Percentiles rank a stretch among this genome's conserved stretches.
These are phyloP conservation scores for Hymenopus coronatus DNA, from an alignment of 2,888 invertebrate genomes.

Conservation along the genomic window DNA sequence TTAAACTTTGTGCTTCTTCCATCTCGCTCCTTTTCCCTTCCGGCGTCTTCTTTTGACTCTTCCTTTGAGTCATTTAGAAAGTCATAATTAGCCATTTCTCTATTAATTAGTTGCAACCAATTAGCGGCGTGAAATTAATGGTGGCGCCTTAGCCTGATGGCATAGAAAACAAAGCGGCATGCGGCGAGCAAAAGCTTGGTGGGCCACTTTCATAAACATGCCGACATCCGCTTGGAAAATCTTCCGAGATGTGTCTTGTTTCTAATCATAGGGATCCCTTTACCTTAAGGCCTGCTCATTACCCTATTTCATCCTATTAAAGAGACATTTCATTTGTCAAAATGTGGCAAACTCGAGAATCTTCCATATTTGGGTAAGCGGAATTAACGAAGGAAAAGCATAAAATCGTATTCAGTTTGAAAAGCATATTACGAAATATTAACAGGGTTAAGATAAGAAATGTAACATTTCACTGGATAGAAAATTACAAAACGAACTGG, in stretches of 20 bases:
- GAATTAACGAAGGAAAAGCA: background rate
- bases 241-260: background rate
- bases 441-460: no score
- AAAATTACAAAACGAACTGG: no score
- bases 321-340: background rate
- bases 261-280: background rate
- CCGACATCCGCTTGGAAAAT: background rate
- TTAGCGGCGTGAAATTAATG: slow-evolving; percentile 35
- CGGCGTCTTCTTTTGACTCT: slow-evolving; percentile 15
- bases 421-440: no score
- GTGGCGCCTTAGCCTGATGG: slow-evolving; percentile 9
- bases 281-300: background rate
- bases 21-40: background rate
- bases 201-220: background rate
- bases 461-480: no score
- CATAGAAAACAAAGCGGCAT: slow-evolving; percentile 9
- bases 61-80: slow-evolving; percentile 33
- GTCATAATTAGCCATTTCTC: slow-evolving; percentile 34
- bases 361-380: background rate
- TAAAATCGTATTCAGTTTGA: no score
- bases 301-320: background rate
- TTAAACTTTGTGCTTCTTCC: slow-evolving; percentile 21
- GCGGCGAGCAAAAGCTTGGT: background rate
- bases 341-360: background rate
- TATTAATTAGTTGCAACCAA: slow-evolving; percentile 36